Evolutionary conservation across 2,797 vertebrate species (phyloP), one percentile per base, ranked within the genome.

Genomic region (Syncerus caffer): DNA sequence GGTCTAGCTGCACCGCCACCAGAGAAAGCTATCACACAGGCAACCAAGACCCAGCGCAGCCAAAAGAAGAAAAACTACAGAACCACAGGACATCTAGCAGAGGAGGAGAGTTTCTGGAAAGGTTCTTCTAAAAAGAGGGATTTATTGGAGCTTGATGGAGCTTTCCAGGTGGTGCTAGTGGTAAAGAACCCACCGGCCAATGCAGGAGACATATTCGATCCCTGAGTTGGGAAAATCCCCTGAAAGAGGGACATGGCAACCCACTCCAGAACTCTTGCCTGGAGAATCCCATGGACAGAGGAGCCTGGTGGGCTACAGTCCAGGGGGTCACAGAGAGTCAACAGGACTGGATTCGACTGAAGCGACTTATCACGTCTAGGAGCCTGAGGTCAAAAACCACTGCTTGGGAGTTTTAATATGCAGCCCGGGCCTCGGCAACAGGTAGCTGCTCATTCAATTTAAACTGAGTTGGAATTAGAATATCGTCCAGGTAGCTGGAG

Each of bases 401-500:
- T 4, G 53, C 53, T 17, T 25, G 23, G 23, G 34, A 58, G 34
- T 58, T 58, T 42, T 29, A 58, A 29, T 17, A 2, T 6, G 34
- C 34, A 84, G 53, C 82, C 25, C 3, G 0, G 34, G 0, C 14
- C 53, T 29, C 82, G 17, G 15, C 34, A 58, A 55, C 21, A n/a
- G 21, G 27, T 15, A 21, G 38, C 25, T 6, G 13, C n/a, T 42
- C 51, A 13, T 80, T 86, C 23, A 9, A 16, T 42, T 60, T 31
- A 31, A 78, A 64, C 8, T 38, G 57, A 74, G 34, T 4, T 50
- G 50, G 85, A 47, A 78, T 89, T 31, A 38, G 47, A 15, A 29
- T 38, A 6, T 31, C 1, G 0, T 9, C 57, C 19, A 5, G 5
- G 25, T 57, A 7, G 38, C 42, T 5, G 14, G 51, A 27, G 4